Conservation (phyloP, 2,888 invertebrate genomes). For the Drosophila macrospina region DNA sequence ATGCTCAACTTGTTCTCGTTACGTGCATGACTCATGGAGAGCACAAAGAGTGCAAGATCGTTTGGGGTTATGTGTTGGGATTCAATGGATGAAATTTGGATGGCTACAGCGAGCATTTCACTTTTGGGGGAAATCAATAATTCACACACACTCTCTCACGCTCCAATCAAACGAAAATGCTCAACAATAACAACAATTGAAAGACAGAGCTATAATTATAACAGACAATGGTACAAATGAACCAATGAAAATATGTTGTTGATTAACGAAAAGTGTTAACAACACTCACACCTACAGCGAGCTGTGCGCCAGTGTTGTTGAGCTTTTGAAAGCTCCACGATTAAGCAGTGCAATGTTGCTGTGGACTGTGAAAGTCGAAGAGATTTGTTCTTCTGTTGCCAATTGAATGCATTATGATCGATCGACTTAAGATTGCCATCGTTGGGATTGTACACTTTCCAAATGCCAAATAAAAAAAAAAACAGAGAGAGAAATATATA, state of each 20-base stretch:
- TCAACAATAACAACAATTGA: constrained; percentile 32
- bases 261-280: constrained; percentile 57
- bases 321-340: constrained; percentile 3
- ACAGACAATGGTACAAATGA: constrained; percentile 50
- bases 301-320: neutral
- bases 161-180: constrained; percentile 45
- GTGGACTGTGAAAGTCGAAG: constrained; percentile 21
- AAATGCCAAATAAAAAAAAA: constrained; percentile 64
- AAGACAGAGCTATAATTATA: constrained; percentile 56
- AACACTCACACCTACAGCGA: constrained; percentile 2
- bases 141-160: constrained; percentile 44
- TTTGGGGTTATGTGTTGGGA: constrained; percentile 19
- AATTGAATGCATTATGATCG: constrained; percentile 13
- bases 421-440: constrained; percentile 28
- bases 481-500: constrained; percentile 35
- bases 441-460: constrained; percentile 63
- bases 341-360: neutral
- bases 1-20: constrained; percentile 69
- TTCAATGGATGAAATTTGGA: constrained; percentile 14
- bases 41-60: constrained; percentile 33
- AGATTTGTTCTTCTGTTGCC: constrained; percentile 32
- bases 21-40: constrained; percentile 42
- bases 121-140: constrained; percentile 76
- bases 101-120: constrained; percentile 63
- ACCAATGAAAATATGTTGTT: constrained; percentile 37